Conservation (phyloP, 2,888 invertebrate species). For the Hyposoter dolosus region DNA sequence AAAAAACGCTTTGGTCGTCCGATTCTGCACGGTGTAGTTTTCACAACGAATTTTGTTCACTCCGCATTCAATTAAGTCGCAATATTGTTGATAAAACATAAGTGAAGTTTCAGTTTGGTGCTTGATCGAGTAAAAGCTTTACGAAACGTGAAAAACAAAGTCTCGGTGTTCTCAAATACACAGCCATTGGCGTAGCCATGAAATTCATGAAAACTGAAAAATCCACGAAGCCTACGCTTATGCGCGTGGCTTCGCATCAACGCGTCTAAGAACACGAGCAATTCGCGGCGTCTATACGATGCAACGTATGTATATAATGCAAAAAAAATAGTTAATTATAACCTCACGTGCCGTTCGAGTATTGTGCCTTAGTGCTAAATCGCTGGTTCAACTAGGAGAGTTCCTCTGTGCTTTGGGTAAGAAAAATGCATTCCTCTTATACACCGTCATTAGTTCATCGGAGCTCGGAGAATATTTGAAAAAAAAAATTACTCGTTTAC, state of each 20-base stretch:
- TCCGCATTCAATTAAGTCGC: background rate
- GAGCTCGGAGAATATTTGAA: constrained; percentile 36
- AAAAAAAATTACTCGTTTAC: constrained; percentile 1
- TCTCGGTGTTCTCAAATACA: constrained; percentile 18
- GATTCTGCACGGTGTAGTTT: background rate
- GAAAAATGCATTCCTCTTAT: constrained; percentile 33
- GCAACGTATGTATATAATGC: constrained; percentile 62
- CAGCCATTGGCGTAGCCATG: constrained; percentile 13
- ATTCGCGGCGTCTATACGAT: constrained; percentile 72
- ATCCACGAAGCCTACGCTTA: constrained; percentile 51
- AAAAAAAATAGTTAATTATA: constrained; percentile 76
- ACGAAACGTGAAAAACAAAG: background rate
- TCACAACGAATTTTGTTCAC: background rate
- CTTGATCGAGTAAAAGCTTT: background rate
- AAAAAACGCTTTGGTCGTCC: background rate
- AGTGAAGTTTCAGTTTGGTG: background rate
- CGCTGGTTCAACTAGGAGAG: constrained; percentile 45
- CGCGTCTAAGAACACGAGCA: constrained; percentile 73
- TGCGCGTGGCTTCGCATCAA: constrained; percentile 74
- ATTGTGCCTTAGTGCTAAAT: constrained; percentile 72
- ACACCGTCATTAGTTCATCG: background rate
- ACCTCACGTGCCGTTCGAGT: constrained; percentile 74
- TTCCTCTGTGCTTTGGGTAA: constrained; percentile 31
- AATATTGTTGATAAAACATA: background rate
- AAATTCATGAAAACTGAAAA: background rate